Evolutionary conservation across 2,888 invertebrate species (phyloP).

Genomic region (Zygogramma bicolorata): DNA sequence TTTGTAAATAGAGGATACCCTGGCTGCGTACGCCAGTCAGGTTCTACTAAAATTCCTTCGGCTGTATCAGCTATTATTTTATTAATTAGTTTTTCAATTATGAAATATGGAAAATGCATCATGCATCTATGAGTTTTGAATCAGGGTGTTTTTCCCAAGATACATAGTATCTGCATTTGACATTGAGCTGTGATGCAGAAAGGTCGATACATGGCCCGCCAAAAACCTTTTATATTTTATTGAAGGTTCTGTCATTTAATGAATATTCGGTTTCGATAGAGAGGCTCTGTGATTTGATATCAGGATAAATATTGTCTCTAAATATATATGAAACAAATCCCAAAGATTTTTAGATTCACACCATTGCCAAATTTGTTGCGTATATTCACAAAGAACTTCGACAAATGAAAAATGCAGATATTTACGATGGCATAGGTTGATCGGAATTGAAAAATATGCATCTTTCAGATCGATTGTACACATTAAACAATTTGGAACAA

Average conservation of each 20-base stretch:
- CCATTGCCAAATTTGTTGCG: constrained; percentile 45
- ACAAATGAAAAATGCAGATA: not conserved
- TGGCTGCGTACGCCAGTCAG: not conserved
- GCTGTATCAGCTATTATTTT: constrained; percentile 51
- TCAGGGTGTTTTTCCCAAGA: constrained; percentile 50
- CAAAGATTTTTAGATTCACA: constrained; percentile 46
- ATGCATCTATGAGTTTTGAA: constrained; percentile 47
- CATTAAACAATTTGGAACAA: not conserved
- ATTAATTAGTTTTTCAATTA: constrained; percentile 46
- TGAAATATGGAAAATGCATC: constrained; percentile 55
- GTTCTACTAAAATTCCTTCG: not conserved
- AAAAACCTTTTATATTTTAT: not conserved
- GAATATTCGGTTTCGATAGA: constrained; percentile 36
- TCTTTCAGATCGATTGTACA: constrained; percentile 4
- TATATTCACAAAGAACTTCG: not conserved
- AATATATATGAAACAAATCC: constrained; percentile 43
- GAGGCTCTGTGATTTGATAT: constrained; percentile 43
- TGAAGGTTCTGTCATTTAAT: not conserved
- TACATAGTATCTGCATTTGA: constrained; percentile 22
- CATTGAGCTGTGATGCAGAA: constrained; percentile 14
- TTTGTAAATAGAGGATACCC: not conserved
- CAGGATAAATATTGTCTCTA: constrained; percentile 42
- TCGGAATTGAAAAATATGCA: constrained; percentile 4
- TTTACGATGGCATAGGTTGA: not conserved
- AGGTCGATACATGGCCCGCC: constrained; percentile 18